Percentiles rank a stretch among this genome's conserved stretches.
Conservation (phyloP, 2,888 invertebrate species). For the Sisyra nigra region DNA sequence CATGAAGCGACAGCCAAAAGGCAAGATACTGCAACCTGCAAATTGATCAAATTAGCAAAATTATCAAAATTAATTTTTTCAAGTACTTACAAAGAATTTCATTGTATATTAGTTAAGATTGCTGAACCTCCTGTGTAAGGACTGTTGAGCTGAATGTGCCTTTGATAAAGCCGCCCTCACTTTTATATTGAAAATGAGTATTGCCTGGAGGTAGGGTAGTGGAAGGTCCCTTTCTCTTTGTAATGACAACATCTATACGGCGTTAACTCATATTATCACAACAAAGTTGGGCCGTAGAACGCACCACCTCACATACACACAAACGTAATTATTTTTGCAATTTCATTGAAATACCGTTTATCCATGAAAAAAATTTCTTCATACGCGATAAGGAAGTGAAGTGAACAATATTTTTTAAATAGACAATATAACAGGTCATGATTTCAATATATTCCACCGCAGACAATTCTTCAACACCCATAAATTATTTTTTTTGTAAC, state of each 20-base stretch:
- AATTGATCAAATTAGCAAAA: neutral
- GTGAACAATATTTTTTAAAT: too few relatives aligned
- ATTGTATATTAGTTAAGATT: neutral
- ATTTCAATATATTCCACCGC: too few relatives aligned
- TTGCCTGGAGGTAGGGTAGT: neutral
- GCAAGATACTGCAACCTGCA: conserved; percentile 10
- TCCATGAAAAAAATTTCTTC: too few relatives aligned
- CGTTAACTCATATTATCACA: neutral
- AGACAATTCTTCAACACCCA: too few relatives aligned
- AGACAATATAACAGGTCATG: too few relatives aligned
- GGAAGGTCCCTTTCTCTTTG: conserved; percentile 2
- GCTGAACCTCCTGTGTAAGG: conserved; percentile 4
- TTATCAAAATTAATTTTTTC: neutral
- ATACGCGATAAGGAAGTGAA: too few relatives aligned
- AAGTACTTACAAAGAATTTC: conserved; percentile 5
- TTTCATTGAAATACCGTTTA: too few relatives aligned
- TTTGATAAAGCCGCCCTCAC: conserved; percentile 16
- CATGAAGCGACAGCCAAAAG: conserved; percentile 11
- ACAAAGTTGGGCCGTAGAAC: neutral
- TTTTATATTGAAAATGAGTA: conserved; percentile 8
- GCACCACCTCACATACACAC: too few relatives aligned
- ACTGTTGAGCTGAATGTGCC: conserved; percentile 14
- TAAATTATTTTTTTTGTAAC: too few relatives aligned
- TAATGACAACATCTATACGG: conserved; percentile 1
- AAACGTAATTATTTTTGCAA: too few relatives aligned